Conservation (phyloP, 2,888 invertebrate genomes). For the Drosophila acutilabella region DNA sequence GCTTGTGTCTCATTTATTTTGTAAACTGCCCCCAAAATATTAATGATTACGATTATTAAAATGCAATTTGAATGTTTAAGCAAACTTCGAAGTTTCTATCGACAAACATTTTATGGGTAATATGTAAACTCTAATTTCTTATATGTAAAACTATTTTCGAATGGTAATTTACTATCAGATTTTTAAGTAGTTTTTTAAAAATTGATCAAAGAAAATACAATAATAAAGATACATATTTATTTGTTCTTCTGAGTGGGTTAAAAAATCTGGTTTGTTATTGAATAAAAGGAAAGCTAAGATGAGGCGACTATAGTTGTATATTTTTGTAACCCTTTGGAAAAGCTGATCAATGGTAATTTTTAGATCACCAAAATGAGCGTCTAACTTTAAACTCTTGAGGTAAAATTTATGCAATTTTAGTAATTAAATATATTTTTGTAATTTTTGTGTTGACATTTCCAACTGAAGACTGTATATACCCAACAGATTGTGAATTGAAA, state of each 20-base stretch:
- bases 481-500: constrained; percentile 25
- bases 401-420: too few relatives aligned
- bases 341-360: too few relatives aligned
- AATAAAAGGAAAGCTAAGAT: background rate
- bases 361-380: too few relatives aligned
- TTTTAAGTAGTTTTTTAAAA: constrained; percentile 72
- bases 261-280: constrained; percentile 20
- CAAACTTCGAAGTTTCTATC: constrained; percentile 64
- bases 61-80: constrained; percentile 64
- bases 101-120: constrained; percentile 42
- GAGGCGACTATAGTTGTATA: too few relatives aligned
- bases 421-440: too few relatives aligned
- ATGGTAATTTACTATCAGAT: constrained; percentile 60
- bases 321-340: too few relatives aligned
- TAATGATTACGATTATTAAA: constrained; percentile 54
- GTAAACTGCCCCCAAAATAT: constrained; percentile 67
- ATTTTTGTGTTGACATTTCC: too few relatives aligned
- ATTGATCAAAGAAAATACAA: constrained; percentile 49
- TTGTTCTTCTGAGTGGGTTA: constrained; percentile 83
- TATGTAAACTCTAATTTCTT: constrained; percentile 39
- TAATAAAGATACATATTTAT: constrained; percentile 77
- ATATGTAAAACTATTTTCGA: constrained; percentile 45
- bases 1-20: constrained; percentile 42
- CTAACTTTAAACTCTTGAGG: too few relatives aligned
- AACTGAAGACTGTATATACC: background rate